Percentiles rank a stretch among this genome's conserved stretches.
Conservation (phyloP, 2,888 invertebrate genomes). For the Endotricha flammealis region DNA sequence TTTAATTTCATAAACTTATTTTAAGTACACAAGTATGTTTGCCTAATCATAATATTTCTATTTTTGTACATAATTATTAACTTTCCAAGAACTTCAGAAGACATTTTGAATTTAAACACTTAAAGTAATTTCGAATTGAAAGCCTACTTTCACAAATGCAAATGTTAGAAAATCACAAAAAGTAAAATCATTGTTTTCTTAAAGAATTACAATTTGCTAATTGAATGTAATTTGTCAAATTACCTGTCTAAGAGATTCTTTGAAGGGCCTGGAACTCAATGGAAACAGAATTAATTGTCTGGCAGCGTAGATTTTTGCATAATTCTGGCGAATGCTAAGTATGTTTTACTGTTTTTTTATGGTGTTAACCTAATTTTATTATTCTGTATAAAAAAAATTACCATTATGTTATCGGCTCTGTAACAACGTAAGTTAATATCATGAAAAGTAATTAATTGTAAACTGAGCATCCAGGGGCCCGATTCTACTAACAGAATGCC, state of each 20-base stretch:
- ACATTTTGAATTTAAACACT: too few relatives aligned
- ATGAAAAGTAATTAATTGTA: too few relatives aligned
- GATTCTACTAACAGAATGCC: too few relatives aligned
- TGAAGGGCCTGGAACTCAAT: not conserved
- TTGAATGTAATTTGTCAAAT: conserved; percentile 9
- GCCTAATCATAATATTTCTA: too few relatives aligned
- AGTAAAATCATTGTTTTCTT: not conserved
- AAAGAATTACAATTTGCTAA: conserved; percentile 4
- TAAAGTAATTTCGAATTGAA: too few relatives aligned
- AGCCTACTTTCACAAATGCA: not conserved
- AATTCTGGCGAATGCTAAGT: conserved; percentile 2
- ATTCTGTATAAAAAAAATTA: not conserved
- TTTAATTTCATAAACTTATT: too few relatives aligned
- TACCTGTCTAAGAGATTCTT: conserved; percentile 3
- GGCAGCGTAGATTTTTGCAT: conserved; percentile 3
- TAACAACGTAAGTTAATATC: too few relatives aligned
- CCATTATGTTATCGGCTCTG: too few relatives aligned
- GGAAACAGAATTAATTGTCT: conserved; percentile 6
- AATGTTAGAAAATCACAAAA: not conserved
- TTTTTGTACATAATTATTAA: too few relatives aligned
- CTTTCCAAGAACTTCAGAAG: too few relatives aligned
- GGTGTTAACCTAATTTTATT: not conserved
- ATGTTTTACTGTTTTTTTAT: not conserved
- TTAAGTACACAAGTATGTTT: too few relatives aligned
- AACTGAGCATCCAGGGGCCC: too few relatives aligned